phyloP scores from a whole-genome alignment of 2,113 vertebrate species.

The Melanotaenia duboulayi region DNA sequence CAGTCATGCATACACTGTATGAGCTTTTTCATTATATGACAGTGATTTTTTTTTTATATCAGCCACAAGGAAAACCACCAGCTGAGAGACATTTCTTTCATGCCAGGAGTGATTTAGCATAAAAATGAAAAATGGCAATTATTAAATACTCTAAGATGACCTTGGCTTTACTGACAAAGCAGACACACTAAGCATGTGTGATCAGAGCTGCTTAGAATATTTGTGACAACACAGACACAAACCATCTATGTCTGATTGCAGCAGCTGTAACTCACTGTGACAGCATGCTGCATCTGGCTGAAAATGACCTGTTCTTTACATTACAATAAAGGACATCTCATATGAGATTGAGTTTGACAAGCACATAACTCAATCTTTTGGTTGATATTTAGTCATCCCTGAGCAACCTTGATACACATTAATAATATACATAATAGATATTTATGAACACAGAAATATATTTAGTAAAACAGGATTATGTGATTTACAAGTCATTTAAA shows the following conservation, averaged over 20 bases:
- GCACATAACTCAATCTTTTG: not conserved
- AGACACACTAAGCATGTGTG: not conserved
- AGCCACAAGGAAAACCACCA: not conserved
- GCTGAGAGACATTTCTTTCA: not conserved
- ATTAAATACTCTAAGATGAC: not conserved
- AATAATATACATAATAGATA: too few species aligned
- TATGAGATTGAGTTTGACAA: not conserved
- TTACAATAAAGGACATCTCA: not conserved
- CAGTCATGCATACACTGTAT: not conserved
- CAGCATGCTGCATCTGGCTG: slow-evolving; percentile 13
- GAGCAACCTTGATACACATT: not conserved
- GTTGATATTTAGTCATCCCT: not conserved
- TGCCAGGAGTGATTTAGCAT: not conserved
- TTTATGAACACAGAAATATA: too few species aligned
- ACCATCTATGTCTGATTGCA: slow-evolving; percentile 4
- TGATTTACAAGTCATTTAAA: too few species aligned
- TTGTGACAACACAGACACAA: slow-evolving; percentile 3
- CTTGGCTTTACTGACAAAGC: not conserved
- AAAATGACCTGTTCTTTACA: slow-evolving; percentile 1
- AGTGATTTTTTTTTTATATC: not conserved
- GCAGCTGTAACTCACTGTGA: slow-evolving; percentile 17
- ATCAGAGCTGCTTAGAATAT: not conserved
- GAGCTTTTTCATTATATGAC: not conserved
- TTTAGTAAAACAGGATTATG: too few species aligned
- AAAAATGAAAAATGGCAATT: too few species aligned